Percentiles rank a stretch among this genome's conserved stretches.
Evolutionary conservation across 2,888 invertebrate species (phyloP).

Genomic region (Pemphredon lugubris): DNA sequence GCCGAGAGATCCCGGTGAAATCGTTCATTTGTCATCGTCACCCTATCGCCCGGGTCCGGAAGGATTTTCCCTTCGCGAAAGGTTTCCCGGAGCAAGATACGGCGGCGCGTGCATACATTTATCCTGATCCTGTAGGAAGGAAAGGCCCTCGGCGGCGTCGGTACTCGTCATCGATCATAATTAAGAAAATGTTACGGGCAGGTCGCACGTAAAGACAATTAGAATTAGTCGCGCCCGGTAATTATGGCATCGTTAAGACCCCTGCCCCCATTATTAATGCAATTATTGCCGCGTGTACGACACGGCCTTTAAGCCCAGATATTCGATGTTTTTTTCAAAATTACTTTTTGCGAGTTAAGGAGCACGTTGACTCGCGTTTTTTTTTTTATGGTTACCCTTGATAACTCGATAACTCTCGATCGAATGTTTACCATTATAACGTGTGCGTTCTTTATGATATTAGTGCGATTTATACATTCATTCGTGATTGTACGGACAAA

Average conservation of each 20-base stretch:
- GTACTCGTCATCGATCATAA: constrained; percentile 57
- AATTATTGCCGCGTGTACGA: constrained; percentile 50
- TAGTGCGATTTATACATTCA: too few species aligned
- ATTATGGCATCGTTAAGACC: constrained; percentile 52
- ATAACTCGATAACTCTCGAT: too few species aligned
- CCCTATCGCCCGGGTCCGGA: constrained; percentile 25
- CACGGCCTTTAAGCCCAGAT: background rate
- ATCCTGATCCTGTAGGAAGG: background rate
- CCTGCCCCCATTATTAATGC: constrained; percentile 59
- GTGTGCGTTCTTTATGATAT: too few species aligned
- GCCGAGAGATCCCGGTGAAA: constrained; percentile 14
- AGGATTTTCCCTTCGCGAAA: constrained; percentile 51
- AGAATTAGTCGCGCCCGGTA: constrained; percentile 60
- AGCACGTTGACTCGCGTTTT: too few species aligned
- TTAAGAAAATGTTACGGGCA: constrained; percentile 55
- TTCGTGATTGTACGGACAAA: too few species aligned
- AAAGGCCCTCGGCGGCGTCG: constrained; percentile 3
- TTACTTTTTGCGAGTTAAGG: too few species aligned
- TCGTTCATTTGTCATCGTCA: constrained; percentile 59
- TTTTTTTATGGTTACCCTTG: too few species aligned
- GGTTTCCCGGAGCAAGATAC: constrained; percentile 32
- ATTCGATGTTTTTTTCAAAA: too few species aligned
- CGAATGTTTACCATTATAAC: too few species aligned
- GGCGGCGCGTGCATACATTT: constrained; percentile 27
- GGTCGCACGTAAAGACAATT: constrained; percentile 61